Evolutionary conservation across 2,888 invertebrate species (phyloP), one percentile per base, ranked within the genome.

Genomic region (Troides aeacus): DNA sequence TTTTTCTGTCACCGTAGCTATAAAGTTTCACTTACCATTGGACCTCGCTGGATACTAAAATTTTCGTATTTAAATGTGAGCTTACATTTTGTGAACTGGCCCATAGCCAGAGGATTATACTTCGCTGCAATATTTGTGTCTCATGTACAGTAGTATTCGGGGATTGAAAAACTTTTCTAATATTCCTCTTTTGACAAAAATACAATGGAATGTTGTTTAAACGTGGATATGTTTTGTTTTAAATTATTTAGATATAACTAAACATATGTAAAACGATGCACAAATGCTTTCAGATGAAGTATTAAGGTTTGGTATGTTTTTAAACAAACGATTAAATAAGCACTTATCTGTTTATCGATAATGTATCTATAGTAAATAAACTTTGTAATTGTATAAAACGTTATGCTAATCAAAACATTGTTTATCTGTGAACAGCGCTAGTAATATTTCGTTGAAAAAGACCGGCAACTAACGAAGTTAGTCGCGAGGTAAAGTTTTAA

Each of bases 151-250:
- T 76, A 50, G 78, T 81, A 88, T 91, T 88, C 86, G 83, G 78
- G 86, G 84, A 90, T 90, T 86, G 91, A 89, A 90, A 91, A 92
- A 91, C 89, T 92, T 92, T 92, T 90, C 89, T 90, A 89, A 91
- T 91, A 91, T 90, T 89, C 85, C 81, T 79, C 83, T 82, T 78
- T 81, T 81, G 82, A 80, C 79, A 84, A 82, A 85, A 82, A 85
- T 84, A 85, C 82, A 74, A 76, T 74, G 78, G 80, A 80, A 84
- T 85, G 84, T 82, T 81, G 82, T 78, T 81, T 76, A 73, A 61
- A 70, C 69, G 39, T 66, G 59, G 66, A 64, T 66, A 24, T 63
- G 62, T 65, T 72, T 66, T 72, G 72, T 67, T 63, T 46, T 61
- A 61, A 17, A 58, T 66, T 64, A 67, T 63, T 58, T 64, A 59